Conservation (phyloP, 1,140 invertebrate genomes). For the Drosophila mayri region DNA sequence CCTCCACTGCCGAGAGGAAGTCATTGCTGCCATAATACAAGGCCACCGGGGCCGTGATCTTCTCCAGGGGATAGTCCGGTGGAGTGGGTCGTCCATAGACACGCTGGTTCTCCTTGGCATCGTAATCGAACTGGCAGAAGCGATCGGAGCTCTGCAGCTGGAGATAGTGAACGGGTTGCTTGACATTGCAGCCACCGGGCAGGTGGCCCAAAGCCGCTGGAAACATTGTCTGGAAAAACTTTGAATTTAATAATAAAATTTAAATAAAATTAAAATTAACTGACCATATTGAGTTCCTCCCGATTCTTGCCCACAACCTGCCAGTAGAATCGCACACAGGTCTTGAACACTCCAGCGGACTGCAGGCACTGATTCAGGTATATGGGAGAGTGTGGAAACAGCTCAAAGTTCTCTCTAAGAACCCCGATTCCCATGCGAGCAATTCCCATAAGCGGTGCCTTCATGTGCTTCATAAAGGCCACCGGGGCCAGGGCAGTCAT, state of each 20-base stretch:
- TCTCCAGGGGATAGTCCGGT: conserved; percentile 87
- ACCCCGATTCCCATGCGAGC: conserved; percentile 19
- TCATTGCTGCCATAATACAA: conserved; percentile 91
- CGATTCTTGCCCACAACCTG: conserved; percentile 52
- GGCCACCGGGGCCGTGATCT: conserved; percentile 87
- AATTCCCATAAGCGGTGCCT: conserved; percentile 29
- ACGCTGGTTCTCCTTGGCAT: conserved; percentile 82
- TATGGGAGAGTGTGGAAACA: conserved; percentile 42
- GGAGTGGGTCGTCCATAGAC: conserved; percentile 85
- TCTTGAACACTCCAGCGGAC: conserved; percentile 28
- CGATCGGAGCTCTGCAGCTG: conserved; percentile 57
- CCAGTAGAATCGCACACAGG: conserved; percentile 45
- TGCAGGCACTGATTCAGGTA: conserved; percentile 35
- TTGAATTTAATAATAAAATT: too few species aligned
- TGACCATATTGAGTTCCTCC: conserved; percentile 59
- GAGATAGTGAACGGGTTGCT: conserved; percentile 59
- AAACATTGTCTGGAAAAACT: conserved; percentile 61
- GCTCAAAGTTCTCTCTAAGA: conserved; percentile 31
- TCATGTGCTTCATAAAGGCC: conserved; percentile 76
- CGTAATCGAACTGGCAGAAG: conserved; percentile 70
- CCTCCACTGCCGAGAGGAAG: conserved; percentile 87
- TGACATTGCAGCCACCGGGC: conserved; percentile 58
- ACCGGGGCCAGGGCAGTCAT: conserved; percentile 87
- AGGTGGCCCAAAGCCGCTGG: conserved; percentile 61
- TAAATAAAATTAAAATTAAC: background rate